Evolutionary conservation across 2,888 invertebrate species (phyloP), one percentile per base, ranked within the genome.

Genomic region (Dioctria rufipes): DNA sequence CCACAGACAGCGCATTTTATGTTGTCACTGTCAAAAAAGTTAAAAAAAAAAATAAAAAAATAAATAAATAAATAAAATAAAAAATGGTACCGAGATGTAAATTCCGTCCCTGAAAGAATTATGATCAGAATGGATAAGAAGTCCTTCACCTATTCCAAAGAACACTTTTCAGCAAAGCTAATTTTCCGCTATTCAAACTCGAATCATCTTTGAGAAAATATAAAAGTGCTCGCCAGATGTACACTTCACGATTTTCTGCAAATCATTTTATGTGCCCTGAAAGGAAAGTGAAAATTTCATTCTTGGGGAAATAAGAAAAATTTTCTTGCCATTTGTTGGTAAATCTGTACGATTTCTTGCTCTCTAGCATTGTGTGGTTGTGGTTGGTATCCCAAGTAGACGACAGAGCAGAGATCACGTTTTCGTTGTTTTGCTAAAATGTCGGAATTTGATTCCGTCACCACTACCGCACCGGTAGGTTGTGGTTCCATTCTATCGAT

Each of bases 371-470:
- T 25, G 25, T 25, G 25, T 39, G 46, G 51, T 11, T 4, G 43
- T 25, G 78, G 13, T 46, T 46, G 60, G 61, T 65, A 39, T 46
- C 39, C 51, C 46, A 8, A 63, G 78, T 39, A 78, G 78, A 63
- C 39, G 63, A 46, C 49, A 63, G 11, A 49, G 65, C 43, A 39
- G 49, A 51, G 63, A 78, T 78, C 78, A 78, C 78, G 78, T 78
- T 78, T 78, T 78, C 51, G 78, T 78, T 78, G 78, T 78, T 78
- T 65, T 78, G 51, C 46, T 49, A 49, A 65, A 78, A 78, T 63
- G 65, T 65, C 65, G 65, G 65, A 78, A 65, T 78, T 65, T 58
- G 65, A 78, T 78, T 78, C 78, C 65, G 46, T 78, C 78, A 63
- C 65, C 43, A 42, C 37, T 25, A 25, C 25, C 25, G 25, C 37